These are phyloP conservation scores for Lasiurus borealis DNA, from an alignment of 2,113 vertebrate genomes.

Conservation along the genomic window DNA sequence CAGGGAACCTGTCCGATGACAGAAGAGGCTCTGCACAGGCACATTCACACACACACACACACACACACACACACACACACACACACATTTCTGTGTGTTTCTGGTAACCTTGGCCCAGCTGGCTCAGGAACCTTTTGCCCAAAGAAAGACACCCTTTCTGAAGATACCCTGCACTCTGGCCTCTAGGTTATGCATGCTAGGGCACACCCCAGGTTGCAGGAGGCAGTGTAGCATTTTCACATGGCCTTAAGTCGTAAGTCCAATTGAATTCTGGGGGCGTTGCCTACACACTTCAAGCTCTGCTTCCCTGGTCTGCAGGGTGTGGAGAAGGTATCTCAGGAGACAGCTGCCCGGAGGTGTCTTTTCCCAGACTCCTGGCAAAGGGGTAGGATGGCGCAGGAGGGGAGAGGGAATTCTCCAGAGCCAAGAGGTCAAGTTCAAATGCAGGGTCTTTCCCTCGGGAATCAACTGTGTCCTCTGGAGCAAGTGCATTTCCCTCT, in stretches of 20 bases:
- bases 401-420: neutral
- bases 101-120: neutral
- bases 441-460: neutral
- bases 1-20: neutral
- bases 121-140: neutral
- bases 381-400: no score
- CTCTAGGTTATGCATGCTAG: neutral
- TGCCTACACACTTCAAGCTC: neutral
- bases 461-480: neutral
- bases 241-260: neutral
- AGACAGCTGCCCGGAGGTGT: neutral
- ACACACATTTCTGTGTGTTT: neutral
- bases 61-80: accelerated
- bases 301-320: neutral
- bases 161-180: neutral
- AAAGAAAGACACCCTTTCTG: neutral
- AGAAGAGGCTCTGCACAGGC: accelerated
- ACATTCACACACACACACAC: no score
- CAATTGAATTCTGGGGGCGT: neutral
- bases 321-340: neutral
- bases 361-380: neutral
- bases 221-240: no score
- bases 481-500: neutral
- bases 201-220: accelerated
- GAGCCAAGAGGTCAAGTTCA: neutral